Conservation (phyloP, 2,113 vertebrate species). For the Ptilonorhynchus violaceus region DNA sequence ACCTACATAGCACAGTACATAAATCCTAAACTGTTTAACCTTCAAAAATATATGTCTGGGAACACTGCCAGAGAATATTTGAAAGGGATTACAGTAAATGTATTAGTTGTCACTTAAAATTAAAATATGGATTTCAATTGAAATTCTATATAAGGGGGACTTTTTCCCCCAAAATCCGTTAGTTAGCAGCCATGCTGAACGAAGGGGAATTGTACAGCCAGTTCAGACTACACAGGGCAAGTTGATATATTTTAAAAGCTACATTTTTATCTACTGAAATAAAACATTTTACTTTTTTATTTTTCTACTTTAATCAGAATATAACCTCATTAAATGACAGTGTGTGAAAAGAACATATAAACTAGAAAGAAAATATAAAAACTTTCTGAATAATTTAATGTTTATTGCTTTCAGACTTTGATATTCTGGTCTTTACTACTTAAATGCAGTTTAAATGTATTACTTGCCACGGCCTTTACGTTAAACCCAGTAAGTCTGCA, state of each 20-base stretch:
- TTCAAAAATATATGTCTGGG: slow-evolving; percentile 20
- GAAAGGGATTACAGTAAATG: slow-evolving; percentile 34
- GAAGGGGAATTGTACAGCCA: not conserved
- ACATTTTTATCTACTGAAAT: slow-evolving; percentile 43
- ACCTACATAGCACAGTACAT: not conserved
- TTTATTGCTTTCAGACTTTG: slow-evolving; percentile 60
- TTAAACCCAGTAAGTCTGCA: slow-evolving; percentile 61
- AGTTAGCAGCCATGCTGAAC: not conserved
- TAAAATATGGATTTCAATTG: slow-evolving; percentile 38
- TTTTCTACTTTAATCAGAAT: slow-evolving; percentile 59
- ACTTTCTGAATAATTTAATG: slow-evolving; percentile 69
- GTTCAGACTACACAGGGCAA: not conserved
- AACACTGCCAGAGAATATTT: not conserved
- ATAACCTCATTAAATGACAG: slow-evolving; percentile 66
- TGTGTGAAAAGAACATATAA: slow-evolving; percentile 56
- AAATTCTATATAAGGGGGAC: not conserved
- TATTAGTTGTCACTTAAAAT: slow-evolving; percentile 36
- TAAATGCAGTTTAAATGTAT: slow-evolving; percentile 76
- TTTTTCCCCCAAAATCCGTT: not conserved
- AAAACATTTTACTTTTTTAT: slow-evolving; percentile 33
- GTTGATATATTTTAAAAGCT: not conserved
- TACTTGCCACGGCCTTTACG: slow-evolving; percentile 56
- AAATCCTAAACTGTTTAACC: slow-evolving; percentile 49
- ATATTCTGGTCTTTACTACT: slow-evolving; percentile 63
- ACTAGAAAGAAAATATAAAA: slow-evolving; percentile 56